Conservation (phyloP, 1,140 invertebrate genomes). For the Drosophila kurseongensis region DNA sequence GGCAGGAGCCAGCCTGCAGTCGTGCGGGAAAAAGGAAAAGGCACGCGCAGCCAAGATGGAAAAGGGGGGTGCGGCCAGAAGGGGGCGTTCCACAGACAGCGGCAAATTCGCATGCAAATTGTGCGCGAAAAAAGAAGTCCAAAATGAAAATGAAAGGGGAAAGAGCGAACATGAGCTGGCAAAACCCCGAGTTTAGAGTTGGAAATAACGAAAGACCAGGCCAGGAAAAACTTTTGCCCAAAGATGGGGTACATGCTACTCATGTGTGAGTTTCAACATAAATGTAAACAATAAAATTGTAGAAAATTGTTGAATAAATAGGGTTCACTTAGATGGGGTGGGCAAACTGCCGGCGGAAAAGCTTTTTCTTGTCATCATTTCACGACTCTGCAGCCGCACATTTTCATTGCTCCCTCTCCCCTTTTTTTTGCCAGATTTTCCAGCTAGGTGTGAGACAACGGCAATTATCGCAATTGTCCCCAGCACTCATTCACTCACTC, state of each 20-base stretch:
- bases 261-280: conserved; percentile 59
- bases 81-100: conserved; percentile 60
- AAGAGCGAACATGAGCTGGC: conserved; percentile 14
- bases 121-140: conserved; percentile 70
- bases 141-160: conserved; percentile 36
- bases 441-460: conserved; percentile 77
- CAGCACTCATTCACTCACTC: conserved; percentile 60
- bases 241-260: conserved; percentile 45
- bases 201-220: conserved; percentile 38
- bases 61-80: neutral
- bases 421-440: conserved; percentile 13
- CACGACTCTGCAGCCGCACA: conserved; percentile 60
- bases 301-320: conserved; percentile 67
- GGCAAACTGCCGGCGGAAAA: conserved; percentile 75
- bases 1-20: conserved; percentile 52
- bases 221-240: conserved; percentile 67
- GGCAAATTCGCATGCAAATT: conserved; percentile 83
- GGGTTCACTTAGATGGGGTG: conserved; percentile 37
- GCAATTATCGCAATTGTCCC: conserved; percentile 82
- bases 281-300: conserved; percentile 83
- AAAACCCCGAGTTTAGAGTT: conserved; percentile 32
- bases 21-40: conserved; percentile 82
- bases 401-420: neutral
- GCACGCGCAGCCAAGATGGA: conserved; percentile 64
- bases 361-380: conserved; percentile 82